Conservation (phyloP, 1,140 invertebrate genomes). For the Pseudoatta argentina region DNA sequence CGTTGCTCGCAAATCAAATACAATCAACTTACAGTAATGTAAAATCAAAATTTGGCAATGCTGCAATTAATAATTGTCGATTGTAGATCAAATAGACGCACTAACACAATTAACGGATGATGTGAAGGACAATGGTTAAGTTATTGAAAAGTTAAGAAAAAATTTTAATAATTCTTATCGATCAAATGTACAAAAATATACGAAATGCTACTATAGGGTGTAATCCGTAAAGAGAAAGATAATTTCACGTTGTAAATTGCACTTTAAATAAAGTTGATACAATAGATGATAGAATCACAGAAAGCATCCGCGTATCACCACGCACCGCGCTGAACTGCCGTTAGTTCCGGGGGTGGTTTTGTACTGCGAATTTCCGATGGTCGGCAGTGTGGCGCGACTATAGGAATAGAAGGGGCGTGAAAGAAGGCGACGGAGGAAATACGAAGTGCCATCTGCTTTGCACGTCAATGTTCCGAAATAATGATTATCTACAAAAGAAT, state of each 20-base stretch:
- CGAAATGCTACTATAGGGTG: background rate
- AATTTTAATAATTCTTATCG: too few relatives aligned
- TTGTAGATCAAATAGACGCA: background rate
- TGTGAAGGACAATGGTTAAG: too few relatives aligned
- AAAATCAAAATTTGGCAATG: too few relatives aligned
- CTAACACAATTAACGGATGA: too few relatives aligned
- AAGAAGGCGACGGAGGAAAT: background rate
- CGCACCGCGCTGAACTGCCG: constrained; percentile 5
- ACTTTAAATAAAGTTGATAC: background rate
- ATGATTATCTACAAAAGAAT: background rate
- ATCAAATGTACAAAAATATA: too few relatives aligned
- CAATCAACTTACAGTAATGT: too few relatives aligned
- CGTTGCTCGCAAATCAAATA: too few relatives aligned
- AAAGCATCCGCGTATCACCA: background rate
- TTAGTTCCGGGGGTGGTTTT: constrained; percentile 47
- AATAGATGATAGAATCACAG: background rate
- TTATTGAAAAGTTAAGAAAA: too few relatives aligned
- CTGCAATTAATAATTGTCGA: too few relatives aligned
- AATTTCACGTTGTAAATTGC: background rate
- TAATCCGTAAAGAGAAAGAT: background rate
- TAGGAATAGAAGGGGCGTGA: constrained; percentile 30
- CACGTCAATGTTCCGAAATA: background rate
- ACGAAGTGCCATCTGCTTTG: constrained; percentile 33
- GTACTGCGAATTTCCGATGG: constrained; percentile 28
- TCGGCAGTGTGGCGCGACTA: constrained; percentile 3